Conservation (phyloP, 2,113 vertebrate genomes). For the Ranitomeya imitator region DNA sequence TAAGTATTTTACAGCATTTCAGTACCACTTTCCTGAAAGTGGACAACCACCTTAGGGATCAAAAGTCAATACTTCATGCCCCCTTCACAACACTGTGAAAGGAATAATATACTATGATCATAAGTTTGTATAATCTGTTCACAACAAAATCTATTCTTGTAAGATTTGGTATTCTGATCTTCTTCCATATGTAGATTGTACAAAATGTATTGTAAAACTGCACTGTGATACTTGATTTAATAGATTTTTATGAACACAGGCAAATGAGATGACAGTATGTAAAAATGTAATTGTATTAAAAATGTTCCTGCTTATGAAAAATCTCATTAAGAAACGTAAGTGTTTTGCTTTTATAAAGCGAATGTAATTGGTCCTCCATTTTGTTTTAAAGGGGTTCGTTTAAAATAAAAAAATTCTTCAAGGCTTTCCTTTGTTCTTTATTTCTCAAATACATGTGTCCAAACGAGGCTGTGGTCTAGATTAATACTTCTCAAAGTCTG, state of each 20-base stretch:
- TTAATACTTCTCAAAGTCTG: background rate
- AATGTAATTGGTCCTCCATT: conserved; percentile 16
- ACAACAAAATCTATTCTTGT: conserved; percentile 36
- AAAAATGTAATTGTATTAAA: conserved; percentile 4
- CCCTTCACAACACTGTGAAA: conserved; percentile 4
- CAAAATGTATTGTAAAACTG: conserved; percentile 38
- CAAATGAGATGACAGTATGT: conserved; percentile 7
- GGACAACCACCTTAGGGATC: background rate
- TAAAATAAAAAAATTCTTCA: conserved; percentile 45
- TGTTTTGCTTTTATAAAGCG: conserved; percentile 54
- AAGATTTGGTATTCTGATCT: conserved; percentile 39
- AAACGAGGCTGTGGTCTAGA: background rate
- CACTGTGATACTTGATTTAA: conserved; percentile 46
- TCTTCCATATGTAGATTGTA: conserved; percentile 18
- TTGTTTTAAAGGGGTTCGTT: conserved; percentile 40
- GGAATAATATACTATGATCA: background rate
- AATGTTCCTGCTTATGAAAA: conserved; percentile 31
- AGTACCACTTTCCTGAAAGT: too few species aligned
- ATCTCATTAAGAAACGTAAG: conserved; percentile 22
- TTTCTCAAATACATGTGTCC: background rate
- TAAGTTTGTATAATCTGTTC: conserved; percentile 5
- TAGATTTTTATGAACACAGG: conserved; percentile 23
- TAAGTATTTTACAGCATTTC: too few species aligned
- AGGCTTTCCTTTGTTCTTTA: background rate
- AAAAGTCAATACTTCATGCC: background rate